Evolutionary conservation across 2,888 invertebrate genomes (phyloP), one percentile per base, ranked within the genome.

Genomic region (Tryphoninae sp.): DNA sequence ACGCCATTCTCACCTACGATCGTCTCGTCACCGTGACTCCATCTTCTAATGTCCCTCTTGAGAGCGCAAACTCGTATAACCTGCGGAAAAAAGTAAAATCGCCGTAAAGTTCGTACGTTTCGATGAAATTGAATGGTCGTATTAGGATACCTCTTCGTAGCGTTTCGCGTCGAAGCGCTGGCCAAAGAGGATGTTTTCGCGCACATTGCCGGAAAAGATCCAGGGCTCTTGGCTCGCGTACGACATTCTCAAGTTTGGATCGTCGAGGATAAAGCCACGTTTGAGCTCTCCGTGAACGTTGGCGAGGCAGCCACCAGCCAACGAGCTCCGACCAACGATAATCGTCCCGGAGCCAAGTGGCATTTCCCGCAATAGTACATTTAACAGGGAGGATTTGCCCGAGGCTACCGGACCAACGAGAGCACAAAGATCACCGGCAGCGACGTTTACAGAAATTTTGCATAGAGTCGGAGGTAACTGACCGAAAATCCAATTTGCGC

Each of bases 1-100:
- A 95, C 94, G 11, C 97, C 97, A 64, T 96, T 93, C 88, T 97
- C 97, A 0, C 97, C 97, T 0, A 97, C 96, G 69, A 96, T 91
- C 0, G 96, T 96, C 85, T 94, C 92, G 89, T 97, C 97, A 6
- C 96, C 96, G 86, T 95, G 94, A 0, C 96, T 95, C 85, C 97
- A 94, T 83, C 95, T 94, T 68, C 94, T 93, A 86, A 97, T 95
- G 91, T 97, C 97, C 85, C 93, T 93, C 65, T 92, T 89, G 77
- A 96, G 89, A 1, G 95, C 95, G 88, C 96, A 96, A 0, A 93
- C 95, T 83, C 92, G 93, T 58, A 96, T 93, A 3, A 95, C 94
- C 33, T 33, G 6, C 3, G 2, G 6, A 33, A 33, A 33, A 4
- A 33, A 3, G 6, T 6, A 33, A 33, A 33, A 33, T 33, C 6